A percentile compares a stretch with the other conserved stretches of the same genome.
phyloP scores from a whole-genome alignment of 2,113 vertebrate species.

The Gymnobelideus leadbeateri region DNA sequence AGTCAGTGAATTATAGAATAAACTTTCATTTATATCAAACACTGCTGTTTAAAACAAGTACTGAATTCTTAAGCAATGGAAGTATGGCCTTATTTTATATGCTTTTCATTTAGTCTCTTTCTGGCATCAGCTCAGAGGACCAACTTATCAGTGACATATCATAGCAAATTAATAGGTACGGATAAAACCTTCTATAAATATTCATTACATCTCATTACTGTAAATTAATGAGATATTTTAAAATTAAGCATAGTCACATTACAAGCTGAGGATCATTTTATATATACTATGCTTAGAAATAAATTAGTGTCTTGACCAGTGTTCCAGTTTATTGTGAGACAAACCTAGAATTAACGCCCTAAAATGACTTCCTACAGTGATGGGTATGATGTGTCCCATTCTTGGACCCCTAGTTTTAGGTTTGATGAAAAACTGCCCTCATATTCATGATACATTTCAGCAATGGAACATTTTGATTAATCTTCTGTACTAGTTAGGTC shows the following conservation, averaged over 20 bases:
- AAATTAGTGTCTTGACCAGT: conserved; percentile 64
- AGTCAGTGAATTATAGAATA: conserved; percentile 30
- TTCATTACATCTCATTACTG: conserved; percentile 84
- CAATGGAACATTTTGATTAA: neutral
- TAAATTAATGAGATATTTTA: conserved; percentile 81
- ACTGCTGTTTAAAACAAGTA: conserved; percentile 62
- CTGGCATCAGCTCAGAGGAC: conserved; percentile 65
- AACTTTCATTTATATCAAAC: conserved; percentile 53
- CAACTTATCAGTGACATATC: conserved; percentile 71
- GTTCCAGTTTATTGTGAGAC: conserved; percentile 53
- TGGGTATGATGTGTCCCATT: neutral
- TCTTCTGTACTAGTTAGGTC: too few species aligned
- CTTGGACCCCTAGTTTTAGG: neutral
- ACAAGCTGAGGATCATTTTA: conserved; percentile 72
- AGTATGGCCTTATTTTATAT: conserved; percentile 57
- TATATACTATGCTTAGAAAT: conserved; percentile 66
- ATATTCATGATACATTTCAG: neutral
- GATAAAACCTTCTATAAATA: conserved; percentile 86
- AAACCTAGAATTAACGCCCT: neutral
- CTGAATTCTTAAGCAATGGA: conserved; percentile 29
- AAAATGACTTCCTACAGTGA: conserved; percentile 11
- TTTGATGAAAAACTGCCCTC: conserved; percentile 6
- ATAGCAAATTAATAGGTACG: conserved; percentile 79
- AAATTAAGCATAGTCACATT: conserved; percentile 78
- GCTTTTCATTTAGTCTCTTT: conserved; percentile 61